Conservation (phyloP, 2,888 invertebrate species). For the Oxycera nigricornis region DNA sequence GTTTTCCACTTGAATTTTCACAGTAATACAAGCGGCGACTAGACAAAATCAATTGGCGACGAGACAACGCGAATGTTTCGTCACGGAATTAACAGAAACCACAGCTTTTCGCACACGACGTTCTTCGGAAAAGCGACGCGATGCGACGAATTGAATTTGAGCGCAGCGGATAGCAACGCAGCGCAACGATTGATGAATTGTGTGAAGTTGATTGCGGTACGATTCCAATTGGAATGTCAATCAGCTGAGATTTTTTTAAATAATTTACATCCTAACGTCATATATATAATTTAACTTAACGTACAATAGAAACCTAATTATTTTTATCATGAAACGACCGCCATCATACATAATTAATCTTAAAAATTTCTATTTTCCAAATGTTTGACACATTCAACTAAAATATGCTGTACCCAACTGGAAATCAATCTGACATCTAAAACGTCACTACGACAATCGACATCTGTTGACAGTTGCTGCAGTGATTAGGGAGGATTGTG, state of each 20-base stretch:
- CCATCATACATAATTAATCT: no score
- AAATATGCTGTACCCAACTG: not conserved
- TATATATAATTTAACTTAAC: no score
- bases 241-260: not conserved
- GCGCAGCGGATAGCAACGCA: not conserved
- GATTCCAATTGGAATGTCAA: not conserved
- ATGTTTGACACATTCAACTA: no score
- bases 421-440: not conserved
- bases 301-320: no score
- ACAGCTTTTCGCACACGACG: conserved; percentile 12
- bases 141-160: not conserved
- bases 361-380: no score
- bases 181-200: not conserved
- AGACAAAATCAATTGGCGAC: not conserved
- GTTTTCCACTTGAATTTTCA: not conserved
- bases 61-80: not conserved
- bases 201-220: not conserved
- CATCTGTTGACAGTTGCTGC: conserved; percentile 7
- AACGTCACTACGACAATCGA: not conserved
- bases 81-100: not conserved
- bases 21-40: not conserved
- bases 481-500: not conserved
- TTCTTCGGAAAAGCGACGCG: conserved; percentile 12
- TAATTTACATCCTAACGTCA: not conserved
- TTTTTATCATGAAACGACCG: no score